Percentiles rank a stretch among this genome's conserved stretches.
phyloP scores from a whole-genome alignment of 1,140 invertebrate species.

The Atta texana region DNA sequence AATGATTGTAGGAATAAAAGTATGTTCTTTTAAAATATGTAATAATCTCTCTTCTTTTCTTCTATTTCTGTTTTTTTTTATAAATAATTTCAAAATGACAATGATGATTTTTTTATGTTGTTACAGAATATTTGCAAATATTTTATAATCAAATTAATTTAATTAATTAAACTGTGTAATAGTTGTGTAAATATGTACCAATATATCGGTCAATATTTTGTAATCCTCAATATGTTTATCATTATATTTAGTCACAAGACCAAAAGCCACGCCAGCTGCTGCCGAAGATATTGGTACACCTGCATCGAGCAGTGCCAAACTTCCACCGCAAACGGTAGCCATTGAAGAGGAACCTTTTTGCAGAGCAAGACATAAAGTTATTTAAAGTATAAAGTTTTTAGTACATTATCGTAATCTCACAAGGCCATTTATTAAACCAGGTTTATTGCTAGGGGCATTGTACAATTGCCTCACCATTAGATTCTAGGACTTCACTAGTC shows the following conservation, averaged over 20 bases:
- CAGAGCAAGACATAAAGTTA: conserved; percentile 66
- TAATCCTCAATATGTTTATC: conserved; percentile 91
- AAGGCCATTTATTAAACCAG: background rate
- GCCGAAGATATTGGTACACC: conserved; percentile 93
- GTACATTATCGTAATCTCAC: background rate
- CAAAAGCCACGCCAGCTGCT: conserved; percentile 98
- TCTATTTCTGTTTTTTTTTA: too few relatives aligned
- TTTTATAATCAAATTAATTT: background rate
- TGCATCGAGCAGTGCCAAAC: conserved; percentile 97
- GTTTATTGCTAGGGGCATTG: background rate
- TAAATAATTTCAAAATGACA: too few relatives aligned
- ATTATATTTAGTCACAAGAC: conserved; percentile 91
- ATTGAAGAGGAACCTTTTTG: conserved; percentile 96
- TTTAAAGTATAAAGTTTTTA: conserved; percentile 13
- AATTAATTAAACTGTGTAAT: background rate
- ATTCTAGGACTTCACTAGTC: conserved; percentile 98
- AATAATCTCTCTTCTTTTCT: too few relatives aligned
- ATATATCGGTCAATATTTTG: conserved; percentile 95
- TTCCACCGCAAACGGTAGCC: conserved; percentile 98
- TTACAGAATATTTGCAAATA: too few relatives aligned
- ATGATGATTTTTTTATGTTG: too few relatives aligned
- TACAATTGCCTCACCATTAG: conserved; percentile 91
- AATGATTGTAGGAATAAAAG: too few relatives aligned
- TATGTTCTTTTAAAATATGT: too few relatives aligned
- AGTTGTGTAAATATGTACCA: conserved; percentile 87